These are phyloP conservation scores for Epistrophella euchroma DNA, from an alignment of 2,888 invertebrate genomes.

Conservation along the genomic window DNA sequence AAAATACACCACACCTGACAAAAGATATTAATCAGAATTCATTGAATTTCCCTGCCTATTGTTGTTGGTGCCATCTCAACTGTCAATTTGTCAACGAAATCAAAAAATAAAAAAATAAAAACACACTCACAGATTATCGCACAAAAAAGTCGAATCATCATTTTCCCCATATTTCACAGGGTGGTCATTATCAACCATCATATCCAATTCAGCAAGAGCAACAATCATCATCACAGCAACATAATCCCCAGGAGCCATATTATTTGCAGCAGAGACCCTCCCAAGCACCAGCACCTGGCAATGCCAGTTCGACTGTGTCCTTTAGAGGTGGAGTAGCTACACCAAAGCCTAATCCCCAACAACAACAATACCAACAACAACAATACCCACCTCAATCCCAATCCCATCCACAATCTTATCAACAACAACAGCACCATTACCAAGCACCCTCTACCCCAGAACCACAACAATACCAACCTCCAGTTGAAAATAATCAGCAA, in stretches of 20 bases:
- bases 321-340: conserved; percentile 65
- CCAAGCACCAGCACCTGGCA: conserved; percentile 67
- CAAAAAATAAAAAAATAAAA: conserved; percentile 24
- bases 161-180: conserved; percentile 75
- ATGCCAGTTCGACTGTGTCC: conserved; percentile 69
- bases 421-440: conserved; percentile 75
- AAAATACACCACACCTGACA: not conserved
- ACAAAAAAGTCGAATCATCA: conserved; percentile 58
- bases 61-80: conserved; percentile 52
- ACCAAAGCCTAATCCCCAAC: conserved; percentile 66
- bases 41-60: conserved; percentile 6
- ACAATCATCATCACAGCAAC: conserved; percentile 69
- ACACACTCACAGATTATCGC: conserved; percentile 24
- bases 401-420: conserved; percentile 58
- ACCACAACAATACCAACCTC: conserved; percentile 71
- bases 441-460: conserved; percentile 75
- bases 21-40: not conserved
- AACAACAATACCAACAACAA: conserved; percentile 73
- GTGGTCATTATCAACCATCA: conserved; percentile 75
- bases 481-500: conserved; percentile 33
- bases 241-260: conserved; percentile 63
- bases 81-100: conserved; percentile 50
- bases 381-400: conserved; percentile 66
- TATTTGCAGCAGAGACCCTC: conserved; percentile 60
- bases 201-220: conserved; percentile 74